These are phyloP conservation scores for Chionoecetes opilio DNA, from an alignment of 1,140 invertebrate genomes.

Conservation along the genomic window DNA sequence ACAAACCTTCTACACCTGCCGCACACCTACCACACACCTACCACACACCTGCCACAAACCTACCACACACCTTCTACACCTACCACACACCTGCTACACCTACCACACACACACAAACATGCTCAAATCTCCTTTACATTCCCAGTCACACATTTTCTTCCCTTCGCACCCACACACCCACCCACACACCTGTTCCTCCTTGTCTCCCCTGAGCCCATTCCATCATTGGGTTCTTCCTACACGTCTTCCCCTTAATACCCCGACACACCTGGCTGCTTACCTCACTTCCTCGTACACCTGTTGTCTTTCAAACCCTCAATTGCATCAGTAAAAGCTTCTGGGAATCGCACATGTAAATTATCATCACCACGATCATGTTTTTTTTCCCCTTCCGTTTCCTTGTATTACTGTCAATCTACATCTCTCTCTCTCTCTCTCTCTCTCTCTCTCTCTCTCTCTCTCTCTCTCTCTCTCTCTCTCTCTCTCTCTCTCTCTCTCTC, in stretches of 20 bases:
- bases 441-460: no score
- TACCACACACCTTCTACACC: not conserved
- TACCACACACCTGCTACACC: not conserved
- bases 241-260: not conserved
- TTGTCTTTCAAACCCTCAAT: not conserved
- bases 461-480: no score
- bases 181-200: not conserved
- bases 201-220: not conserved
- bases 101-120: not conserved
- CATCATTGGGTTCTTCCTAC: not conserved
- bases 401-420: not conserved
- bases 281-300: not conserved
- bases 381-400: not conserved
- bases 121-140: not conserved
- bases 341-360: no score
- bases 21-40: not conserved
- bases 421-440: no score
- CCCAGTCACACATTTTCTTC: not conserved
- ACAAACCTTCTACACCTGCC: not conserved
- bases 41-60: no score
- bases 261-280: not conserved
- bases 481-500: no score
- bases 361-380: not conserved
- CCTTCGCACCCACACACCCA: no score
- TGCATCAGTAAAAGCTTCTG: not conserved